Percentiles rank a stretch among this genome's conserved stretches.
These are phyloP conservation scores for Dromius quadrimaculatus DNA, from an alignment of 2,888 invertebrate genomes.

Conservation along the genomic window DNA sequence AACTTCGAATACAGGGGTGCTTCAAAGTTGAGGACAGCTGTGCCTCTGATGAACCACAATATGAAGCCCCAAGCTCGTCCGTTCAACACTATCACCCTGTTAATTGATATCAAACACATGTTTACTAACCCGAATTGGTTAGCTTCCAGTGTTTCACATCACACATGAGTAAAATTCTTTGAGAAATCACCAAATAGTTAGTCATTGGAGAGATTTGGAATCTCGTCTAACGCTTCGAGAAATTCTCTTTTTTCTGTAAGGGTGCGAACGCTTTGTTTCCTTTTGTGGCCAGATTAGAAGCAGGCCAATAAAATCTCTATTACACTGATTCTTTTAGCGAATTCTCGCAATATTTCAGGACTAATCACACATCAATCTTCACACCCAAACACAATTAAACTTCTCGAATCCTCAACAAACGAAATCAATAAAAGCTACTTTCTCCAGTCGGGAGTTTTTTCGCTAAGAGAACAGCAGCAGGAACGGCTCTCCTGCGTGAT, in stretches of 20 bases:
- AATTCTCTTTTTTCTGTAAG: too few relatives aligned
- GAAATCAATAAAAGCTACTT: constrained; percentile 29
- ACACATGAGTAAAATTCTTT: too few relatives aligned
- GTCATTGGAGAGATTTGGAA: too few relatives aligned
- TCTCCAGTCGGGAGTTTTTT: neutral
- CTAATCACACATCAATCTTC: constrained; percentile 32
- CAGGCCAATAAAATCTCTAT: neutral
- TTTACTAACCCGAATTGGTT: constrained; percentile 16
- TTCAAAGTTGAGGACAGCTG: too few relatives aligned
- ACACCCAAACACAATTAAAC: constrained; percentile 33
- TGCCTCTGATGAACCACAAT: too few relatives aligned
- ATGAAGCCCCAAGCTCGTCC: too few relatives aligned
- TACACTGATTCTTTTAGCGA: neutral
- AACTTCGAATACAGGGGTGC: too few relatives aligned
- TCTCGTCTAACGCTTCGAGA: too few relatives aligned
- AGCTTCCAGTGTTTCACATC: neutral
- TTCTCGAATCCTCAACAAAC: constrained; percentile 28
- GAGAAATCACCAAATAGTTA: too few relatives aligned
- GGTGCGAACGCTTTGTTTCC: too few relatives aligned
- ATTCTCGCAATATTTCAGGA: constrained; percentile 17
- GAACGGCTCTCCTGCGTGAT: constrained; percentile 7
- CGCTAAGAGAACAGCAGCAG: neutral
- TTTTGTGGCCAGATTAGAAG: too few relatives aligned
- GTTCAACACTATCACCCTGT: neutral
- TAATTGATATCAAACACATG: constrained; percentile 40